Evolutionary conservation across 2,797 vertebrate species (phyloP), one percentile per base, ranked within the genome.

Genomic region (Myoxocephalus aenaeus): DNA sequence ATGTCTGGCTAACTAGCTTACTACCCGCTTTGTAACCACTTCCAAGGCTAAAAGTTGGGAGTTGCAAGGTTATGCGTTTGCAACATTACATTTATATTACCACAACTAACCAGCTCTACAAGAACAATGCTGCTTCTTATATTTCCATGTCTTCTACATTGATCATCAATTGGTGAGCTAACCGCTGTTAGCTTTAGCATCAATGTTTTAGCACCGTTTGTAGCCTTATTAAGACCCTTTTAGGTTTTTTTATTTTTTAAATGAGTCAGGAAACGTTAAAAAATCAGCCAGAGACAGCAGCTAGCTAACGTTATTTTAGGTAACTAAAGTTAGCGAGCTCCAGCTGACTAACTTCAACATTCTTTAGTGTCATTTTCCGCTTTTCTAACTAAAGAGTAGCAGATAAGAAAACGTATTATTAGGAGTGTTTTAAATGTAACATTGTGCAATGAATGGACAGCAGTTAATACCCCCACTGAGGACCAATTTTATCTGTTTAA

Each of bases 121-220:
- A 65, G 8, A 48, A 48, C 42, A 48, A 62, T 25, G n/a, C 59
- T 62, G 36, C 38, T 36, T 59, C 18, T 15, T 59, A 20, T n/a
- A 59, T 34, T 59, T 20, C 57, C 57, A 34, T 5, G 59, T 40
- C 36, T 15, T 22, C 59, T 62, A 25, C 36, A 58, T 58, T 32
- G 56, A 18, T 20, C 18, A 48, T 65, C 20, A 17, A 2, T 17
- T 14, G 25, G 38, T 42, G 38, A 40, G 10, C 32, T 32, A 22
- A 56, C 22, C 59, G 5, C 32, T 34, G 59, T 62, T 62, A 42
- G 59, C 36, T 40, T 62, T 22, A 62, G 59, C n/a, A 7, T 61
- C 58, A 59, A 14, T 18, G n/a, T 59, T 36, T 59, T 62, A 20
- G 59, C 36, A 62, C 59, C 42, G 38, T 63, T 17, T 63, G 59